phyloP scores from a whole-genome alignment of 2,113 vertebrate species.

The Colossoma macropomum region DNA sequence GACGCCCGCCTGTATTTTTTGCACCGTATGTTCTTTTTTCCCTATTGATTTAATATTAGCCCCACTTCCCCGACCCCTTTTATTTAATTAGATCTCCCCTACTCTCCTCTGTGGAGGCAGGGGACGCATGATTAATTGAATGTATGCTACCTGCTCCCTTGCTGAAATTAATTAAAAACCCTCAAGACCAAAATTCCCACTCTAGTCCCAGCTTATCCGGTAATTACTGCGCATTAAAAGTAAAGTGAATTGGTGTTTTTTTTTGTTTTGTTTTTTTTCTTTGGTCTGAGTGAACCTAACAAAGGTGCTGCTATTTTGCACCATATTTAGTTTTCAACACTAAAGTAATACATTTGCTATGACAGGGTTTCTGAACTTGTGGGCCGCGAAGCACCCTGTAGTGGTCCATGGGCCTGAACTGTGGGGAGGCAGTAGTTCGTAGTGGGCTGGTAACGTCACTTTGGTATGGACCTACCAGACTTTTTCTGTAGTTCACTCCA shows the following conservation, averaged over 20 bases:
- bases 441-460: no score
- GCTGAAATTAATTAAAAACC: slow-evolving; percentile 51
- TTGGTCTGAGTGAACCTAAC: no score
- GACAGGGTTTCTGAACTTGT: no score
- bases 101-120: slow-evolving; percentile 30
- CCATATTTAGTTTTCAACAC: no score
- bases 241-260: background rate
- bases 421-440: no score
- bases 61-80: slow-evolving; percentile 15
- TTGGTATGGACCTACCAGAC: no score
- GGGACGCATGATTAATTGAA: slow-evolving; percentile 51
- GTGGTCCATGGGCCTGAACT: no score
- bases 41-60: slow-evolving; percentile 49
- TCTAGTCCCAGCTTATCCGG: slow-evolving; percentile 23
- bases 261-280: background rate
- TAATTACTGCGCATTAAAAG: slow-evolving; percentile 22
- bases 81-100: slow-evolving; percentile 51
- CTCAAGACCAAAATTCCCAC: slow-evolving; percentile 39
- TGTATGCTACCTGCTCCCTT: slow-evolving; percentile 35
- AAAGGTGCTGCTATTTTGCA: no score
- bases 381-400: no score
- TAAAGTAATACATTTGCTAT: no score
- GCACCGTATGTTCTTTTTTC: background rate
- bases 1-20: background rate
- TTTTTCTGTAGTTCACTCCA: no score